phyloP scores from a whole-genome alignment of 2,797 vertebrate species.

The Phyllotis vaccarum region DNA sequence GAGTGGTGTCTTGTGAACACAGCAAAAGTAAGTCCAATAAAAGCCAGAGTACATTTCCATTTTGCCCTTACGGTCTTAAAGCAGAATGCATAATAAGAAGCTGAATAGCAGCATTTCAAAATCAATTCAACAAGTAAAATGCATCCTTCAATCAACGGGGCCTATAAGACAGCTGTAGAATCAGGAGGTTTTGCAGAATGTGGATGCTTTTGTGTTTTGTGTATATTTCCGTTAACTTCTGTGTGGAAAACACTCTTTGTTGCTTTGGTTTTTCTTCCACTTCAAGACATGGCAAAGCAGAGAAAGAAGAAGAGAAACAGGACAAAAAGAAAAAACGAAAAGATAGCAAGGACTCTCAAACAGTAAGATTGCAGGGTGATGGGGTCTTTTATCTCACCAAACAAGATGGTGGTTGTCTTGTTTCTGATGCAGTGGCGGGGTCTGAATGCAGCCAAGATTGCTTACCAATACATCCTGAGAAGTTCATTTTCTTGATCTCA shows the following conservation, averaged over 20 bases:
- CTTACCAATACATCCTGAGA: neutral
- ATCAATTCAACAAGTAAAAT: neutral
- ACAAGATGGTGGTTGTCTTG: neutral
- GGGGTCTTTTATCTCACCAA: neutral
- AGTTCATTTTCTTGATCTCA: slow-evolving; percentile 46
- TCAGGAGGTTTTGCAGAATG: neutral
- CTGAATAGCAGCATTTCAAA: neutral
- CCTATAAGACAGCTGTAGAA: neutral
- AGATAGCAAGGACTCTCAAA: neutral
- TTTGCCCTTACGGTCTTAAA: neutral
- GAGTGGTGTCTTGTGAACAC: too few relatives aligned
- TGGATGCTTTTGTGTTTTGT: neutral
- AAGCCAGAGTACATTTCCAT: neutral
- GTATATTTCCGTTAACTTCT: neutral
- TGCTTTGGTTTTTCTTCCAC: neutral
- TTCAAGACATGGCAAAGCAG: neutral
- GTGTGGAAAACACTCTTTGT: neutral
- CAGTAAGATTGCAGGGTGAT: neutral
- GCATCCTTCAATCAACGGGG: neutral
- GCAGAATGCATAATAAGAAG: neutral
- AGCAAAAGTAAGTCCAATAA: neutral
- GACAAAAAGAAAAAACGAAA: neutral
- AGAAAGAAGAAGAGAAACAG: neutral
- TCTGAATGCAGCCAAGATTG: neutral
- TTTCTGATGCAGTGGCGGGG: neutral